Conservation (phyloP, 2,888 invertebrate species). For the Tenthredo distinguenda region DNA sequence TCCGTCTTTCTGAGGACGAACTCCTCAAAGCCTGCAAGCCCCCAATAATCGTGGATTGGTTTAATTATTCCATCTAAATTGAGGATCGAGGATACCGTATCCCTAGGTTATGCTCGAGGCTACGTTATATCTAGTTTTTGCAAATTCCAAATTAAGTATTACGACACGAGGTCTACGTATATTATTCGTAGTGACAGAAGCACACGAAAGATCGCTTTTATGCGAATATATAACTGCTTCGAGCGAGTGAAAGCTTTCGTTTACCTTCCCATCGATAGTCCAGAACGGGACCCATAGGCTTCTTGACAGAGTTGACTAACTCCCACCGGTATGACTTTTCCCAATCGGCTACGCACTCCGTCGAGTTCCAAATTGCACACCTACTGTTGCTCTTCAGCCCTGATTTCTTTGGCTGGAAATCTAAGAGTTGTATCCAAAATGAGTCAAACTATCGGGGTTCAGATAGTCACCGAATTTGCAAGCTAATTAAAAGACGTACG, state of each 20-base stretch:
- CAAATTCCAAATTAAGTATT: not conserved
- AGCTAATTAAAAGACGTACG: not conserved
- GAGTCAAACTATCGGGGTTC: not conserved
- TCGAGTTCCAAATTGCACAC: not conserved
- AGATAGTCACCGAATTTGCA: not conserved
- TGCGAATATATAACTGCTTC: not conserved
- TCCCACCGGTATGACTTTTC: constrained; percentile 57
- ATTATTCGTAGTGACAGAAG: not conserved
- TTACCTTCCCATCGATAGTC: constrained; percentile 72
- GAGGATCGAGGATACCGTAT: not conserved
- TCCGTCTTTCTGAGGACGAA: not conserved
- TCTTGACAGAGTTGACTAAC: constrained; percentile 53
- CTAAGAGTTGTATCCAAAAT: not conserved
- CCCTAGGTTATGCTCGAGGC: too few relatives aligned
- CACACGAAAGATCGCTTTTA: not conserved
- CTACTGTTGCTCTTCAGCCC: constrained; percentile 48
- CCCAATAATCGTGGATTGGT: not conserved
- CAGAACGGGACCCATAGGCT: constrained; percentile 64
- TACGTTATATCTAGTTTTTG: not conserved
- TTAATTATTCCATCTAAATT: not conserved
- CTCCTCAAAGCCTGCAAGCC: not conserved
- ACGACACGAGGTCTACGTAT: not conserved
- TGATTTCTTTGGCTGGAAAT: not conserved
- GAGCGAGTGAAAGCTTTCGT: not conserved
- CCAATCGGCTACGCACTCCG: constrained; percentile 55